A percentile compares a stretch with the other conserved stretches of the same genome.
phyloP scores from a whole-genome alignment of 2,888 invertebrate genomes.

The Punctoribates punctum region DNA sequence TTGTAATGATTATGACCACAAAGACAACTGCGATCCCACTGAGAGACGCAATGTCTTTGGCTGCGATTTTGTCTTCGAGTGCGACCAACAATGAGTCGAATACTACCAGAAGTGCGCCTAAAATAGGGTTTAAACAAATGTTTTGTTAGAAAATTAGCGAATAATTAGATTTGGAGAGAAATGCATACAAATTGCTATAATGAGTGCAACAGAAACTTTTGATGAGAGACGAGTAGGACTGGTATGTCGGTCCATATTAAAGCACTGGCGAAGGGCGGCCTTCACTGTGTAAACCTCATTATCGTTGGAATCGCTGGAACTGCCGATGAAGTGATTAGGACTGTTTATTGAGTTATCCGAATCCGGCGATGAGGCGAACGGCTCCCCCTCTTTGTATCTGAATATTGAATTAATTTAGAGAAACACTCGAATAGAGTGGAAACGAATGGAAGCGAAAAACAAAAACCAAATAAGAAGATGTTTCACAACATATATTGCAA shows the following conservation, averaged over 20 bases:
- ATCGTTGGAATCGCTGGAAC: constrained; percentile 31
- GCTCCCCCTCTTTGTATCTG: constrained; percentile 25
- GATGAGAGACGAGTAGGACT: constrained; percentile 44
- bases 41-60: constrained; percentile 39
- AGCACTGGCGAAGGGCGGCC: constrained; percentile 42
- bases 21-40: neutral
- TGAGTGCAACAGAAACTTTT: constrained; percentile 43
- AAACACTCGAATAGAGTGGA: neutral
- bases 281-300: constrained; percentile 43
- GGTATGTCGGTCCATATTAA: constrained; percentile 43
- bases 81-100: constrained; percentile 50
- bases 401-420: neutral
- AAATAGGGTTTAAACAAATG: constrained; percentile 21
- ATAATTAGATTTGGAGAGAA: neutral
- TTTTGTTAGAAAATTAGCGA: neutral
- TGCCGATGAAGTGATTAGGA: constrained; percentile 27
- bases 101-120: constrained; percentile 49
- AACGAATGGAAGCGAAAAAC: neutral
- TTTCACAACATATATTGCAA: neutral
- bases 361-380: constrained; percentile 5
- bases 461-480: neutral
- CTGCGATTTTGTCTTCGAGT: constrained; percentile 49
- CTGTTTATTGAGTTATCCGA: constrained; percentile 12
- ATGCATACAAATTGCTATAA: constrained; percentile 44
- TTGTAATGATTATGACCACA: constrained; percentile 39